These are phyloP conservation scores for Perizoma affinitatum DNA, from an alignment of 2,888 invertebrate species.

Conservation along the genomic window DNA sequence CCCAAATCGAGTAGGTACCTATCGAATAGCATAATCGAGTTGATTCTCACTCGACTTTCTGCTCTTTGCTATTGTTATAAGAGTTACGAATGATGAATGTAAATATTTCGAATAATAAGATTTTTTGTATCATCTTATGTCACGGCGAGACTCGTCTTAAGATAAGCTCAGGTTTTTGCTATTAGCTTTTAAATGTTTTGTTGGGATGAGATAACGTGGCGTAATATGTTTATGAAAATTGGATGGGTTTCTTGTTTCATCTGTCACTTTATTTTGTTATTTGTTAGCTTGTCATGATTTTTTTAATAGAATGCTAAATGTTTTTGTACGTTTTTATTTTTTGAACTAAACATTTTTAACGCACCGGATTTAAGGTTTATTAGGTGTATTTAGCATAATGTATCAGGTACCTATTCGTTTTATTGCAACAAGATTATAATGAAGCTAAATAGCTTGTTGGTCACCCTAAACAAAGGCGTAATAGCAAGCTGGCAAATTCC, in stretches of 20 bases:
- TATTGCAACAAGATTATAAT: too few relatives aligned
- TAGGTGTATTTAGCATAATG: too few relatives aligned
- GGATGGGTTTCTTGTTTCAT: conserved; percentile 2
- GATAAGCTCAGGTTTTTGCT: conserved; percentile 54
- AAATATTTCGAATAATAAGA: conserved; percentile 45
- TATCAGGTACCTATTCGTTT: too few relatives aligned
- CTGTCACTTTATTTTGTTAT: conserved; percentile 11
- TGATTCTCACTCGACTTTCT: conserved; percentile 11
- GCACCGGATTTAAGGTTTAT: too few relatives aligned
- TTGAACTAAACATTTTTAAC: too few relatives aligned
- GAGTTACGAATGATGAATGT: background rate
- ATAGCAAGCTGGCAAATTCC: conserved; percentile 19
- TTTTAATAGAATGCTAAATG: too few relatives aligned
- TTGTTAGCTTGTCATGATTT: background rate
- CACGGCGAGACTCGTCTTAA: conserved; percentile 56
- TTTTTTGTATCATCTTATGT: conserved; percentile 51
- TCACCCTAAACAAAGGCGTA: conserved; percentile 20
- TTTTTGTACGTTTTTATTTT: too few relatives aligned
- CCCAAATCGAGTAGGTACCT: conserved; percentile 26
- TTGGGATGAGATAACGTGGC: conserved; percentile 24
- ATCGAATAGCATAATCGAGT: conserved; percentile 24
- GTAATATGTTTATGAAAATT: conserved; percentile 11
- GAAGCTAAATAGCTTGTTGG: conserved; percentile 9
- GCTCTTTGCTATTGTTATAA: conserved; percentile 18
- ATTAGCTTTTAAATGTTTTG: conserved; percentile 48